Conservation (phyloP, 2,888 invertebrate genomes). For the Drosophila helvetica region DNA sequence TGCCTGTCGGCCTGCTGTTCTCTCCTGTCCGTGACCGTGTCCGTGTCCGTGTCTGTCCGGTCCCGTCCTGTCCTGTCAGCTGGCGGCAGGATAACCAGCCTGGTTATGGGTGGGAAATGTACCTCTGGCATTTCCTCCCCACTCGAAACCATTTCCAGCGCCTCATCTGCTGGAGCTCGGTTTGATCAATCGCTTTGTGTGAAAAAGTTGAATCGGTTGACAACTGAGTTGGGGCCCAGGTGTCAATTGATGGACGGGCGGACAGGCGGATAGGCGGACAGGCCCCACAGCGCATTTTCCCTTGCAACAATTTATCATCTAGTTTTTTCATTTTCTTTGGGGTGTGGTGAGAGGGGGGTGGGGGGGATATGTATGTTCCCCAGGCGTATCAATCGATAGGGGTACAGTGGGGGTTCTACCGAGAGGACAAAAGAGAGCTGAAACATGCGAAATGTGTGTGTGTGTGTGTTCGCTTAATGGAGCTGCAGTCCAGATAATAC, state of each 20-base stretch:
- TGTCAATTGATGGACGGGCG: conserved; percentile 70
- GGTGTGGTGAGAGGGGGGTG: conserved; percentile 10
- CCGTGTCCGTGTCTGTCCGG: not conserved
- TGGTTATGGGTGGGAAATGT: conserved; percentile 5
- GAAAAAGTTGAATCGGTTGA: conserved; percentile 63
- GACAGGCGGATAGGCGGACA: conserved; percentile 28
- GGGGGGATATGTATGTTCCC: conserved; percentile 15
- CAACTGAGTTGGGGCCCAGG: conserved; percentile 47
- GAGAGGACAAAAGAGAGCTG: too few relatives aligned
- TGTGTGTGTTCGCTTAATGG: too few relatives aligned
- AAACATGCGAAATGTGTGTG: too few relatives aligned
- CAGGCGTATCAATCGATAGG: not conserved
- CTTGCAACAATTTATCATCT: conserved; percentile 66
- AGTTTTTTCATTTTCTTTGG: conserved; percentile 20
- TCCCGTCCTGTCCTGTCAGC: not conserved
- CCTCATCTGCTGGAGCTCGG: conserved; percentile 16
- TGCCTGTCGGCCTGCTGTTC: conserved; percentile 12
- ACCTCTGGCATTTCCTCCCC: conserved; percentile 1
- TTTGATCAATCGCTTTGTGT: conserved; percentile 70
- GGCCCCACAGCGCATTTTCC: conserved; percentile 27
- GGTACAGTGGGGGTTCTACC: not conserved
- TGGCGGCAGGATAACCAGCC: not conserved
- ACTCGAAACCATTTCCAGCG: not conserved
- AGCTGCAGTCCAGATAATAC: too few relatives aligned
- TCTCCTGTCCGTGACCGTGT: not conserved